phyloP scores from a whole-genome alignment of 2,888 invertebrate genomes.

The Drosophila silvestris region DNA sequence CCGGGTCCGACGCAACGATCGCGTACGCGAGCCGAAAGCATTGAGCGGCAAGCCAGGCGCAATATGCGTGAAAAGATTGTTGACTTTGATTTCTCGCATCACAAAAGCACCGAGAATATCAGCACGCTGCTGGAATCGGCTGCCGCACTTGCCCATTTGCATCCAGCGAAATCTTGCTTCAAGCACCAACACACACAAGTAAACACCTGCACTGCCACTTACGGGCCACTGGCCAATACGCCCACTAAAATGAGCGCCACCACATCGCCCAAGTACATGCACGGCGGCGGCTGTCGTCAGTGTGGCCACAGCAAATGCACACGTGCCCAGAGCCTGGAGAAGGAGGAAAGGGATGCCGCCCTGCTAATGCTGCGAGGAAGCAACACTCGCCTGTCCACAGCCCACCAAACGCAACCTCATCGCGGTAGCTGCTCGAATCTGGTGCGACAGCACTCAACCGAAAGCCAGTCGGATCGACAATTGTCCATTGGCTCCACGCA shows the following conservation, averaged over 20 bases:
- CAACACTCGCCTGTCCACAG: too few species aligned
- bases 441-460: too few species aligned
- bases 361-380: constrained; percentile 48
- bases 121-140: constrained; percentile 65
- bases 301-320: constrained; percentile 84
- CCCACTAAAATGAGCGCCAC: too few species aligned
- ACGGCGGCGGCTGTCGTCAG: too few species aligned
- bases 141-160: constrained; percentile 49
- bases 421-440: too few species aligned
- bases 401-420: too few species aligned
- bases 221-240: too few species aligned
- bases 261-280: too few species aligned
- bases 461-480: constrained; percentile 76
- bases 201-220: constrained; percentile 63
- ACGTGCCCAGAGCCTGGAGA: constrained; percentile 83
- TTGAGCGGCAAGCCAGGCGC: constrained; percentile 80
- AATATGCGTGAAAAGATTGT: constrained; percentile 85
- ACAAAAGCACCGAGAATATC: constrained; percentile 84
- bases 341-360: constrained; percentile 73
- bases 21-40: constrained; percentile 82
- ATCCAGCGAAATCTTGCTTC: constrained; percentile 84
- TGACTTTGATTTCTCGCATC: too few species aligned
- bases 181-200: constrained; percentile 82
- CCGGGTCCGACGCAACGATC: constrained; percentile 71
- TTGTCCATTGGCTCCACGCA: constrained; percentile 77